Evolutionary conservation across 1,140 invertebrate genomes (phyloP), one percentile per base, ranked within the genome.

Genomic region (Philopotamus ludificatus): DNA sequence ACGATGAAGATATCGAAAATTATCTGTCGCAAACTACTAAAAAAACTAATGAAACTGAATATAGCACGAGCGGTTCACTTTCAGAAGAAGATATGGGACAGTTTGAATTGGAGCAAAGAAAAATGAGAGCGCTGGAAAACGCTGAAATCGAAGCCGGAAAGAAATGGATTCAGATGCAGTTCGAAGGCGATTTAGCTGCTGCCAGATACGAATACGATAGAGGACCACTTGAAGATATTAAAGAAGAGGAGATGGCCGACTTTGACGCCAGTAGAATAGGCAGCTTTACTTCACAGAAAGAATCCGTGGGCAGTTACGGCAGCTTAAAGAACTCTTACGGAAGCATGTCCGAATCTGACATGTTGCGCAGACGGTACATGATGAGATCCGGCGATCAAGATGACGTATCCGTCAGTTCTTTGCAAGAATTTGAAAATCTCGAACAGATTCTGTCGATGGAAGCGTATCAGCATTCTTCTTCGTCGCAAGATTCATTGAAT

Each of bases 341-440:
- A 7, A 91, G 88, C 68, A 90, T 92, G 1, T 92, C 92, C 0
- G 92, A 94, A 67, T 94, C 91, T 74, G 92, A 94, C 75, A 76
- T 92, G 4, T 88, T 90, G 0, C 86, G 89, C 1, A 84, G 88
- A 67, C 88, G 89, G 71, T 92, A 89, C 74, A 90, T 92, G 72
- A 86, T 87, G 0, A 84, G 85, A 71, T 85, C 86, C 61, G 86
- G 89, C 2, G 94, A 96, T 71, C 89, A 93, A 74, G 94, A 97
- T 76, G 91, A 94, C 77, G 82, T 94, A 20, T 97, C 94, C 0
- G 87, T 96, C 73, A 93, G 89, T 60, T 97, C 94, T 4, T 81
- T 97, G 62, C 93, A 95, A 77, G 95, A 98, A 76, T 97, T 97
- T 81, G 94, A 97, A 80, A 87, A 89, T 59, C 76, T 97, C 3